phyloP scores from a whole-genome alignment of 1,140 invertebrate genomes.

The Trichoplusia ni region DNA sequence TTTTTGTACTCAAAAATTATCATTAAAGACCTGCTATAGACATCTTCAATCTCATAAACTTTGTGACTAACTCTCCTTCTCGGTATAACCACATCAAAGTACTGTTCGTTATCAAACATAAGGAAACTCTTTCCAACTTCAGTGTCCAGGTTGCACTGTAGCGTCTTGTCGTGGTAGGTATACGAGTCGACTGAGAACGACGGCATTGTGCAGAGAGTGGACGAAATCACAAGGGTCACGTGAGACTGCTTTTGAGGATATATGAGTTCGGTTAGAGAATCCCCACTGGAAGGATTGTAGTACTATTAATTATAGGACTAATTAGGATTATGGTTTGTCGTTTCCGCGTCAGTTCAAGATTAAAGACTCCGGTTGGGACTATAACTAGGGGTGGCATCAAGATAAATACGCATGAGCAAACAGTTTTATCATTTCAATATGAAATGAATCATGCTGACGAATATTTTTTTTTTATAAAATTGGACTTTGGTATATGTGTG shows the following conservation, averaged over 20 bases:
- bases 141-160: slow-evolving; percentile 66
- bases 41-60: slow-evolving; percentile 71
- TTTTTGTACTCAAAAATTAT: neutral
- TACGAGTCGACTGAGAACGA: slow-evolving; percentile 22
- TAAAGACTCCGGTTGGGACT: too few relatives aligned
- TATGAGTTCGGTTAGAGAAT: slow-evolving; percentile 53
- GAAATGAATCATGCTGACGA: too few relatives aligned
- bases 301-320: too few relatives aligned
- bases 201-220: slow-evolving; percentile 21
- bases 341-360: too few relatives aligned
- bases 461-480: too few relatives aligned
- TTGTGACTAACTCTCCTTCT: slow-evolving; percentile 43
- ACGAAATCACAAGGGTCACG: slow-evolving; percentile 47
- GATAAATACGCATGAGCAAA: too few relatives aligned
- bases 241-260: slow-evolving; percentile 51
- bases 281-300: slow-evolving; percentile 41
- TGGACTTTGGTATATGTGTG: too few relatives aligned
- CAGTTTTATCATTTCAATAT: too few relatives aligned
- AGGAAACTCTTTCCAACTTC: slow-evolving; percentile 61
- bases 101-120: slow-evolving; percentile 65
- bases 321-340: too few relatives aligned
- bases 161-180: slow-evolving; percentile 49
- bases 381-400: too few relatives aligned
- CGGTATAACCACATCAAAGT: slow-evolving; percentile 46
- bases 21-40: slow-evolving; percentile 58